Evolutionary conservation across 2,888 invertebrate species (phyloP).

Genomic region (Dryocosmus kuriphilus): DNA sequence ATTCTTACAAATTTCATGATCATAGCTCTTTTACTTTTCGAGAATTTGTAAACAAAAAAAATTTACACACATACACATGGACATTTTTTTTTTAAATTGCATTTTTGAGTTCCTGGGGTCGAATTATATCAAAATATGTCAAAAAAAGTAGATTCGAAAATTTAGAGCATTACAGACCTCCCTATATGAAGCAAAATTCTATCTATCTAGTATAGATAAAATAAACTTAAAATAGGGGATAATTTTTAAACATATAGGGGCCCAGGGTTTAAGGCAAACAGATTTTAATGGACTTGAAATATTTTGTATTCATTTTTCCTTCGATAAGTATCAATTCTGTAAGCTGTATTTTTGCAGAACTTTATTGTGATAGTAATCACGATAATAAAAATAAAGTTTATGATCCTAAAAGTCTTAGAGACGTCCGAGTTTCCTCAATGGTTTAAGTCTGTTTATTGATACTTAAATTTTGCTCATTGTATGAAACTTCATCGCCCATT

Average conservation of each 20-base stretch:
- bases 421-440: constrained; percentile 1
- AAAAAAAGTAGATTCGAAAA: too few relatives aligned
- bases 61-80: too few relatives aligned
- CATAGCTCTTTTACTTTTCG: too few relatives aligned
- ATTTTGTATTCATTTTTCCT: not conserved
- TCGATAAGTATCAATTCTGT: not conserved
- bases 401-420: not conserved
- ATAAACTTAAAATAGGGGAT: too few relatives aligned
- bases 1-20: too few relatives aligned
- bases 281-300: not conserved
- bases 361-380: not conserved
- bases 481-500: not conserved
- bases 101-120: too few relatives aligned
- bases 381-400: not conserved
- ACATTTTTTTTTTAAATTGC: too few relatives aligned
- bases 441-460: not conserved
- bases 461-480: constrained; percentile 20
- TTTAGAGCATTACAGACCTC: too few relatives aligned
- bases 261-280: not conserved
- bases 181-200: too few relatives aligned
- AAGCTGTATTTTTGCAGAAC: not conserved
- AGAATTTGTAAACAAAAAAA: too few relatives aligned
- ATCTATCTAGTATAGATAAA: too few relatives aligned
- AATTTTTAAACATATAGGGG: not conserved
- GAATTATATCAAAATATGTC: too few relatives aligned